Percentiles rank a stretch among this genome's conserved stretches.
phyloP scores from a whole-genome alignment of 2,113 vertebrate genomes.

The Pandion haliaetus region DNA sequence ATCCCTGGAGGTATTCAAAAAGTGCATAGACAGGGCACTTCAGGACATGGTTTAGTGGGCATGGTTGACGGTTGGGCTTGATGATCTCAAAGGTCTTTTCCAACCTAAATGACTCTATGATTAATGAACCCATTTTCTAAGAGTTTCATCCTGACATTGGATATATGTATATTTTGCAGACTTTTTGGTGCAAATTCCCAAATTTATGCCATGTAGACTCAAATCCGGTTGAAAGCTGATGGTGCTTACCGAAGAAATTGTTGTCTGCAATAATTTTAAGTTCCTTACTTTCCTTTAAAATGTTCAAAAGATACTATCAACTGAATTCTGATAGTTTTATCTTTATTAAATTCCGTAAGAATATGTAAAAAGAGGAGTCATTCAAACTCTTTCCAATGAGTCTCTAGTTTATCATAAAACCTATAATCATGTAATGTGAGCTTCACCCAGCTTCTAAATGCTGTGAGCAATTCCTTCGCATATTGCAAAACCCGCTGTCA shows the following conservation, averaged over 20 bases:
- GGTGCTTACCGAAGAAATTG: neutral
- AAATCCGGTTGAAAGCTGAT: neutral
- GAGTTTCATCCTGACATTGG: neutral
- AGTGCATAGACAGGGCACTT: too few species aligned
- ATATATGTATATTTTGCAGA: neutral
- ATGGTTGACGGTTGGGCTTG: too few species aligned
- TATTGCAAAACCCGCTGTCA: conserved; percentile 23
- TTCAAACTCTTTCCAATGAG: neutral
- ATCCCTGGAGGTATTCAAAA: too few species aligned
- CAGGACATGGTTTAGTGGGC: too few species aligned
- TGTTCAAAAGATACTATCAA: neutral
- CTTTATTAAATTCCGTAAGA: neutral
- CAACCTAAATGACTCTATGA: too few species aligned
- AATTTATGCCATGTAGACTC: neutral
- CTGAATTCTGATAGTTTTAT: neutral
- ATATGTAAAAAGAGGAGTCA: neutral
- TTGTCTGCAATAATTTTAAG: neutral
- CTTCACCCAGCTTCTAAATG: neutral
- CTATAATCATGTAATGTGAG: neutral
- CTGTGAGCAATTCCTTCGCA: neutral
- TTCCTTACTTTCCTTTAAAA: neutral
- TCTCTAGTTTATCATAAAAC: neutral
- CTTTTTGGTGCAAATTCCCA: neutral
- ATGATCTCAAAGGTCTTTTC: too few species aligned
- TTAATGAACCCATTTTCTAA: neutral